Evolutionary conservation across 2,888 invertebrate genomes (phyloP).

Genomic region (Platypus cylindrus): DNA sequence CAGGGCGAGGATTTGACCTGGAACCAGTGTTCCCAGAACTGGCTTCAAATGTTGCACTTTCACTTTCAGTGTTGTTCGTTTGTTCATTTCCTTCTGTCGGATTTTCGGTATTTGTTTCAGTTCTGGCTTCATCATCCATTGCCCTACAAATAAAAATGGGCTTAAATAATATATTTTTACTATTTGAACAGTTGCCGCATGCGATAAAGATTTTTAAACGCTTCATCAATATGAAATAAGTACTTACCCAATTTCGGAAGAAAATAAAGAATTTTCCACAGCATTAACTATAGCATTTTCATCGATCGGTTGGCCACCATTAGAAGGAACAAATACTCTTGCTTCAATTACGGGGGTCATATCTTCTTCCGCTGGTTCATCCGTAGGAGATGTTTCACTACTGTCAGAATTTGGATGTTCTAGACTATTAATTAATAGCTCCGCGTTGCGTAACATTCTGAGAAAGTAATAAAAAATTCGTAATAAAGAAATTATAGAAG

Average conservation of each 20-base stretch:
- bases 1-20: neutral
- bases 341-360: conserved; percentile 36
- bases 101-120: too few relatives aligned
- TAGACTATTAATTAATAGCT: conserved; percentile 34
- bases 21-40: neutral
- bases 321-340: conserved; percentile 30
- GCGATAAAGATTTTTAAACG: too few relatives aligned
- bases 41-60: neutral
- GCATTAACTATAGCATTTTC: conserved; percentile 28
- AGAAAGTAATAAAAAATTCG: conserved; percentile 7
- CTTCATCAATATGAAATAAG: too few relatives aligned
- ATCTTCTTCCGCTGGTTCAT: conserved; percentile 31
- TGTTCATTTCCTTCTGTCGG: too few relatives aligned
- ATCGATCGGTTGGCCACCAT: conserved; percentile 26
- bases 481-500: neutral
- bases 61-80: too few relatives aligned
- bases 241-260: too few relatives aligned
- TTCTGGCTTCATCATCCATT: too few relatives aligned
- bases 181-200: too few relatives aligned
- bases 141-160: too few relatives aligned
- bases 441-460: conserved; percentile 39
- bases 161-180: too few relatives aligned
- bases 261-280: conserved; percentile 27
- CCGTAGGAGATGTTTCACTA: conserved; percentile 19
- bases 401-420: conserved; percentile 30